Evolutionary conservation across 2,113 vertebrate genomes (phyloP), one percentile per base, ranked within the genome.

Genomic region (Entosphenus tridentatus): DNA sequence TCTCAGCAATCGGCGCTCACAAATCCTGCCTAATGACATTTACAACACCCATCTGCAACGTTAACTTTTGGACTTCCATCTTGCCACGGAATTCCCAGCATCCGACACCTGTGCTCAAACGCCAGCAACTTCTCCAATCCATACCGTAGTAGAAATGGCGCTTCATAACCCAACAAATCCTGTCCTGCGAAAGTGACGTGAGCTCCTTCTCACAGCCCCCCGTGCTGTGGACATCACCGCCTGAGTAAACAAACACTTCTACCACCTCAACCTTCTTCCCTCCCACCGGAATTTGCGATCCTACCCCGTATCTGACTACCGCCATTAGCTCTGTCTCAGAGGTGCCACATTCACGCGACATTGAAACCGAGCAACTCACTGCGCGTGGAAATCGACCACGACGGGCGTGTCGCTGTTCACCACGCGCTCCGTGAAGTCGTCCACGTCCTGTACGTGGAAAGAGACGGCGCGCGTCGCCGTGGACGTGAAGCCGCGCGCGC

Each of bases 361-460:
- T 13, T 62, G 5, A 62, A 62, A 17, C 13, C 58, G 16, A 62
- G 6, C 58, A 6, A 89, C 92, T 85, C 80, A 98, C 93, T 89
- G 85, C 0, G 92, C 92, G 0, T 96, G 87, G 74, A 98, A 98
- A 77, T 98, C 92, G 68, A 98, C 81, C 67, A 98, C 79, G 14
- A 98, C 81, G 0, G 92, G 92, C 4, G 85, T 86, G 2, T 86
- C 71, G 69, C 80, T 96, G 72, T 95, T 96, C 75, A 98, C 77
- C 65, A 98, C 93, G 67, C 90, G 77, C 70, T 90, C 85, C 56
- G 87, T 83, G 78, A 98, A 98, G 76, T 98, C 93, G 0, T 86
- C 81, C 1, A 83, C 81, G 55, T 95, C 87, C 78, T 98, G 92
- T 69, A 98, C 77, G 0, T 86, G 96, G 74, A 98, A 96, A 21